Evolutionary conservation across 2,888 invertebrate genomes (phyloP).

Genomic region (Tetragonula carbonaria): DNA sequence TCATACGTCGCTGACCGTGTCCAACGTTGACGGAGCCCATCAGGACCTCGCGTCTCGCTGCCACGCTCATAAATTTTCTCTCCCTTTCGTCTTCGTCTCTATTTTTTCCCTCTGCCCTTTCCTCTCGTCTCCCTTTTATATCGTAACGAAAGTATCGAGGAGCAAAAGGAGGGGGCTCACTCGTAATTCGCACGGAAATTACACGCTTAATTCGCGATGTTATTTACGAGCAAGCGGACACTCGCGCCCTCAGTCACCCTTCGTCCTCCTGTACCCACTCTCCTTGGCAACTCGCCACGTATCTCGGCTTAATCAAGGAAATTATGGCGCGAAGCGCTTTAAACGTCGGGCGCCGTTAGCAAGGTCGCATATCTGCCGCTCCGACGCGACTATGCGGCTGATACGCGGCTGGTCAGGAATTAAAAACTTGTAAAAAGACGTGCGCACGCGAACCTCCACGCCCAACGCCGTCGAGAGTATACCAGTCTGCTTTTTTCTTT

Average conservation of each 20-base stretch:
- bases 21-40: conserved; percentile 47
- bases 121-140: conserved; percentile 35
- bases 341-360: conserved; percentile 72
- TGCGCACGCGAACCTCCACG: conserved; percentile 36
- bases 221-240: conserved; percentile 75
- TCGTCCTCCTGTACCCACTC: conserved; percentile 44
- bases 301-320: conserved; percentile 78
- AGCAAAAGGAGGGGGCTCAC: conserved; percentile 17
- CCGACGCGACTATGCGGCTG: conserved; percentile 54
- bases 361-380: conserved; percentile 67
- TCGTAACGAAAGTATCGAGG: conserved; percentile 59
- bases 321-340: conserved; percentile 75
- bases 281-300: conserved; percentile 73
- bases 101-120: not conserved
- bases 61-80: conserved; percentile 47
- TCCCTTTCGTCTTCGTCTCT: not conserved
- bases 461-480: conserved; percentile 10
- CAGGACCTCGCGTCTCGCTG: conserved; percentile 20
- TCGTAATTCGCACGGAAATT: conserved; percentile 74
- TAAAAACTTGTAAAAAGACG: conserved; percentile 61
- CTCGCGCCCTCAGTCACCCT: conserved; percentile 46
- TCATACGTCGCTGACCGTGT: conserved; percentile 44
- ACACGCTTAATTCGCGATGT: conserved; percentile 76
- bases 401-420: conserved; percentile 58
- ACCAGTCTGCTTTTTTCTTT: not conserved